Base-by-base conservation (phyloP, 2,888 invertebrate species). In the Cheilosia soror region DNA sequence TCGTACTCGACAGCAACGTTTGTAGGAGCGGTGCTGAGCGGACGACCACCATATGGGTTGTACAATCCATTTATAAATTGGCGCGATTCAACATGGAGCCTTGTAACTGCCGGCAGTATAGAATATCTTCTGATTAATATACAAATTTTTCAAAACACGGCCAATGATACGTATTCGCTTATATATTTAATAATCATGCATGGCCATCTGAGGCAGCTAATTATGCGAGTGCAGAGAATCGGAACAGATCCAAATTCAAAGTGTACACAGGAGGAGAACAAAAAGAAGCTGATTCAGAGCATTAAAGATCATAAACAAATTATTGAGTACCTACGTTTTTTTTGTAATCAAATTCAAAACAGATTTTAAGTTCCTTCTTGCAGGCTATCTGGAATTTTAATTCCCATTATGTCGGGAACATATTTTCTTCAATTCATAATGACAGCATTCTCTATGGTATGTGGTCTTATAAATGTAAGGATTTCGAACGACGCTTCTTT, bases 21-120 rank as follows among this genome's bases (percentile, higher is more conserved):
- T 3, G 5, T 89, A 0, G 80, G 78, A 4, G 83, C 89, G 0
- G 77, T 88, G 2, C 4, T 79, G 0, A 87, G 75, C 33, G 89
- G 89, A 0, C 79, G 81, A 7, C 90, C 90, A 0, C 88, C 88
- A 0, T 90, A 89, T 73, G 89, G 89, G 68, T 81, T 88, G 51
- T 90, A 88, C 53, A 89, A 89, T 76, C 90, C 90, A 2, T 66
- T 87, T 49, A 25, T 90, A 55, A 87, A 90, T 42, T 90, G 90
- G 90, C 87, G 75, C 0, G 87, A 87, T 9, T 85, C 87, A 9
- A 25, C 47, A 0, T 88, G 33, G 87, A 72, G 51, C 31, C 90
- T 2, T 31, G 5, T 31, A 31, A 6, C 6, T 31, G 89, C 89
- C 57, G 77, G 88, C 2, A 44, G 76, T 0, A 13, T 89, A 4